Evolutionary conservation across 1,140 invertebrate species (phyloP).

Genomic region (Sycobia sp.): DNA sequence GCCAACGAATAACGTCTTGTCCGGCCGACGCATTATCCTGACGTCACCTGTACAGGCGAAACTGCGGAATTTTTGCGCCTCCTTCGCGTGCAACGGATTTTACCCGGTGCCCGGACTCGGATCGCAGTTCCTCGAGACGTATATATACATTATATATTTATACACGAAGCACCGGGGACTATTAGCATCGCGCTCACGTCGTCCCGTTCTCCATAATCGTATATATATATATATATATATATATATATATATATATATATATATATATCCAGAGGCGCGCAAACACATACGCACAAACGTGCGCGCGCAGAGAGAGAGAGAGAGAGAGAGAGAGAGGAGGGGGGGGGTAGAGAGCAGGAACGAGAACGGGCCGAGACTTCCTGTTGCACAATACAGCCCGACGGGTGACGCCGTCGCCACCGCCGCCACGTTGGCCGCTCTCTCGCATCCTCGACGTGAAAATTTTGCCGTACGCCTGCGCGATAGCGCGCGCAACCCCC

Average conservation of each 20-base stretch:
- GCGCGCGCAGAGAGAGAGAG: background rate
- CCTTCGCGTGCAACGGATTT: too few relatives aligned
- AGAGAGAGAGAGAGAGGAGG: background rate
- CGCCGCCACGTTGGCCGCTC: too few relatives aligned
- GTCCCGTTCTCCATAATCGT: slow-evolving; percentile 2
- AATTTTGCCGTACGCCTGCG: slow-evolving; percentile 1
- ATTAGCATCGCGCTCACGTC: slow-evolving; percentile 30
- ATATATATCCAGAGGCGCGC: background rate
- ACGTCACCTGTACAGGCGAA: too few relatives aligned
- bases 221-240: background rate
- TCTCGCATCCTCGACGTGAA: background rate
- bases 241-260: slow-evolving; percentile 15
- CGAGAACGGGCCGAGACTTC: slow-evolving; percentile 25
- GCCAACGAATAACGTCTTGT: too few relatives aligned
- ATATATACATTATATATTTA: too few relatives aligned
- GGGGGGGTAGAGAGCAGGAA: background rate
- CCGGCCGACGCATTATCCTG: too few relatives aligned
- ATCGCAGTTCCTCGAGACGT: too few relatives aligned
- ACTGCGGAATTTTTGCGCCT: too few relatives aligned
- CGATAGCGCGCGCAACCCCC: background rate
- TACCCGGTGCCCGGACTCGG: too few relatives aligned
- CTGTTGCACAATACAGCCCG: slow-evolving; percentile 22
- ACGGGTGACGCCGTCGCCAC: background rate
- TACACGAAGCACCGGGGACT: background rate
- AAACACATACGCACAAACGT: too few relatives aligned